Evolutionary conservation across 2,888 invertebrate species (phyloP).

Genomic region (Dynastes tityus): DNA sequence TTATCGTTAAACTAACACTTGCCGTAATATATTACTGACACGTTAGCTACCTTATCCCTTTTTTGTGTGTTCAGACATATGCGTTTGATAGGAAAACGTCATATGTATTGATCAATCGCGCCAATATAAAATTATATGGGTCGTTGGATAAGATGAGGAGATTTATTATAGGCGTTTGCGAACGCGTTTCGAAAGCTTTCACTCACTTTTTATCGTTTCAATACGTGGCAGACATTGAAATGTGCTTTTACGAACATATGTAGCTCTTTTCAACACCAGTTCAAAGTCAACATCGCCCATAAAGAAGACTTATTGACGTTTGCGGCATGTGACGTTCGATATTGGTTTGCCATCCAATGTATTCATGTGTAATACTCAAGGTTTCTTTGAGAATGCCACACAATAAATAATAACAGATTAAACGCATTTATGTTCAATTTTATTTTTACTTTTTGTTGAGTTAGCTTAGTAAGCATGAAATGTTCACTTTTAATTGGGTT

Average conservation of each 20-base stretch:
- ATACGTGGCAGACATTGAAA: not conserved
- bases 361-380: too few species aligned
- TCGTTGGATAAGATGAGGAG: constrained; percentile 2
- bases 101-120: constrained; percentile 16
- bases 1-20: constrained; percentile 9
- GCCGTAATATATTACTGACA: not conserved
- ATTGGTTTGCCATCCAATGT: too few species aligned
- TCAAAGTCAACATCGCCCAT: too few species aligned
- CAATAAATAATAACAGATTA: too few species aligned
- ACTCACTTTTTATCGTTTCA: constrained; percentile 26
- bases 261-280: too few species aligned
- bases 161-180: constrained; percentile 20
- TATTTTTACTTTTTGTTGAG: too few species aligned
- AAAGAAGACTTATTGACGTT: too few species aligned
- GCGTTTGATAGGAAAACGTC: not conserved
- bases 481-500: too few species aligned
- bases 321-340: too few species aligned
- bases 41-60: not conserved
- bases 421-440: too few species aligned
- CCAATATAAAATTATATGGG: constrained; percentile 19
- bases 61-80: not conserved
- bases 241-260: constrained; percentile 6
- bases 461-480: too few species aligned
- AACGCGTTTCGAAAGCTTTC: not conserved
- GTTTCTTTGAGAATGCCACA: too few species aligned